Conservation (phyloP, 1,140 invertebrate species). For the Drosophila teissieri region DNA sequence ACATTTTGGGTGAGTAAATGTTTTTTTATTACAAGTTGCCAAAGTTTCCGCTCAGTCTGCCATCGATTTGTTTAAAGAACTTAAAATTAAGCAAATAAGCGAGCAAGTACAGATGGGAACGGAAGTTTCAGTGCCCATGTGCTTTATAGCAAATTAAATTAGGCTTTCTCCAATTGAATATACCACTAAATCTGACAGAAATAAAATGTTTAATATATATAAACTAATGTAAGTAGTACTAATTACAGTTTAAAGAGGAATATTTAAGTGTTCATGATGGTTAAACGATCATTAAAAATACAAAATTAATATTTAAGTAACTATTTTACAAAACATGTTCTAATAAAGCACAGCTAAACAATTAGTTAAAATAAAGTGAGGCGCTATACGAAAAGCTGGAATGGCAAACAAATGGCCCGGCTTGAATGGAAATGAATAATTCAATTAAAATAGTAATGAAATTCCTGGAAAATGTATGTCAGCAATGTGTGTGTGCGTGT, state of each 20-base stretch:
- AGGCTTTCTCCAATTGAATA: too few relatives aligned
- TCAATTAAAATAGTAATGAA: constrained; percentile 22
- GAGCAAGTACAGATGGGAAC: too few relatives aligned
- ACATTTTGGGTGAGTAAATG: constrained; percentile 12
- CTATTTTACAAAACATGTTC: too few relatives aligned
- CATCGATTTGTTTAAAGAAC: not conserved
- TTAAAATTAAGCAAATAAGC: not conserved
- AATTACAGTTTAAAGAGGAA: too few relatives aligned
- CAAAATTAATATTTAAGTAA: too few relatives aligned
- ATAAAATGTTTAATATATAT: too few relatives aligned
- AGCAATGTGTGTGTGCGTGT: constrained; percentile 6
- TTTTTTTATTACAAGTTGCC: constrained; percentile 3
- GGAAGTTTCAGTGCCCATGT: too few relatives aligned
- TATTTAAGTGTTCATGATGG: too few relatives aligned
- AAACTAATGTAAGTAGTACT: too few relatives aligned
- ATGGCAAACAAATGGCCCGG: not conserved
- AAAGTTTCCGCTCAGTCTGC: not conserved
- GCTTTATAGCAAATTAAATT: too few relatives aligned
- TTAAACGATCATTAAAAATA: too few relatives aligned
- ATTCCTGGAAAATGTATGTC: constrained; percentile 33
- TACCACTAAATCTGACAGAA: too few relatives aligned
- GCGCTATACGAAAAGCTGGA: not conserved
- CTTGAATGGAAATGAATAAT: constrained; percentile 51
- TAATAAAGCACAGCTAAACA: not conserved
- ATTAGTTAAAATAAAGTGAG: not conserved